Evolutionary conservation across 2,113 vertebrate genomes (phyloP).

Genomic region (Channa maculata): DNA sequence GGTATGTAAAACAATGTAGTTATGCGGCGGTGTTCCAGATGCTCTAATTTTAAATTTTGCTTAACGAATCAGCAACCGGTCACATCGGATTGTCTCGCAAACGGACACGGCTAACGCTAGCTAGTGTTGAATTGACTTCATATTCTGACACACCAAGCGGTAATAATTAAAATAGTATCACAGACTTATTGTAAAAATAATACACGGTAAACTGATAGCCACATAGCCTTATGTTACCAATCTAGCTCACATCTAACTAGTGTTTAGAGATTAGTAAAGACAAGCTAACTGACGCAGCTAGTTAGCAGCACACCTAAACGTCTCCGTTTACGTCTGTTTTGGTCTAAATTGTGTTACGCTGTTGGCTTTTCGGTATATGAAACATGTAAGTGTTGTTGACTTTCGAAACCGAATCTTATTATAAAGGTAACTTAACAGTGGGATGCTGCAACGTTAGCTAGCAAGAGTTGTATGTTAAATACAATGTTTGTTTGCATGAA

Average conservation of each 20-base stretch:
- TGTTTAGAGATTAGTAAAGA: background rate
- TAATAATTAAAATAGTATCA: background rate
- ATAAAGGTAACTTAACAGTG: too few relatives aligned
- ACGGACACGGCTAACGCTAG: background rate
- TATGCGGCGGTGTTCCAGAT: rapidly evolving
- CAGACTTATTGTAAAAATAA: background rate
- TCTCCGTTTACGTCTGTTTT: background rate
- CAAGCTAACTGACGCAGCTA: background rate
- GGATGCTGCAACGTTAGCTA: too few relatives aligned
- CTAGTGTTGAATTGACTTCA: too few relatives aligned
- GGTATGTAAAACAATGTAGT: constrained; percentile 33
- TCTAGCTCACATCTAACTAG: too few relatives aligned
- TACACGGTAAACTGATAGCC: background rate
- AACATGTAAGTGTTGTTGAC: too few relatives aligned
- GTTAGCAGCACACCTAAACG: constrained; percentile 1
- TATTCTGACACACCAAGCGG: background rate
- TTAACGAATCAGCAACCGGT: background rate
- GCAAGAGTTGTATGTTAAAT: too few relatives aligned
- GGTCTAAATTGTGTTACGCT: too few relatives aligned
- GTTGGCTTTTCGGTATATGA: too few relatives aligned
- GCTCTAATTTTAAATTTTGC: background rate
- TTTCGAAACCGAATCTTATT: too few relatives aligned
- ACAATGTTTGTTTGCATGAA: too few relatives aligned
- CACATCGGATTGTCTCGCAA: background rate
- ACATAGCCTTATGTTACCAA: background rate